Evolutionary conservation across 1,140 invertebrate genomes (phyloP), one percentile per base, ranked within the genome.

Genomic region (Ectropis grisescens): DNA sequence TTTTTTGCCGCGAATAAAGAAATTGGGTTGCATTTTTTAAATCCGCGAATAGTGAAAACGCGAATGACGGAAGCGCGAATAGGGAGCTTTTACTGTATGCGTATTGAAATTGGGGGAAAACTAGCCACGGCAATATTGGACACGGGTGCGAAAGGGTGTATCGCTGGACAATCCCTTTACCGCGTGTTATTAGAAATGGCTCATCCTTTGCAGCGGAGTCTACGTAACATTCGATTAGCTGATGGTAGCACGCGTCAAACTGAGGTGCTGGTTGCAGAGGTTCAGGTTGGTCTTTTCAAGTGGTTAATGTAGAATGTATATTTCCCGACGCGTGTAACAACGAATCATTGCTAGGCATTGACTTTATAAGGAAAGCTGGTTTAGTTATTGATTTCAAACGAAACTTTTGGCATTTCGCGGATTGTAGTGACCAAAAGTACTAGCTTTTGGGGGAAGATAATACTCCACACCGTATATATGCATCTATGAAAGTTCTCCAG

Each of bases 301-400:
- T n/a, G 13, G n/a, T 11, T 14, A 8, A 3, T 14, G 16, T 13
- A 3, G 24, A 26, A 11, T 35, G 27, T 12, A 11, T 36, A 4
- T 28, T 36, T 7, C 33, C 26, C 3, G 11, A 16, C 2, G 33
- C 33, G 7, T 2, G 5, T 8, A 29, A 31, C 30, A 37, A 34
- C 4, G 33, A 41, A 25, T 31, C 12, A 4, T 29, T 41, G 8
- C 31, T 35, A 35, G 28, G 25, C 6, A 41, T 29, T 3, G 22
- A 35, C 16, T 41, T 41, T 36, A 33, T 42, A n/a, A 13, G 14
- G 3, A n/a, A 9, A 8, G 29, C 29, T 6, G 14, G 15, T 5
- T n/a, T 42, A 15, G 36, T 38, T 4, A 13, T 44, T 13, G 36
- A 44, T 24, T 44, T 44, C 22, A 8, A 10, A 13, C 27, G 31